These are phyloP conservation scores for Danionella dracula DNA, from an alignment of 2,797 vertebrate genomes.

Conservation along the genomic window DNA sequence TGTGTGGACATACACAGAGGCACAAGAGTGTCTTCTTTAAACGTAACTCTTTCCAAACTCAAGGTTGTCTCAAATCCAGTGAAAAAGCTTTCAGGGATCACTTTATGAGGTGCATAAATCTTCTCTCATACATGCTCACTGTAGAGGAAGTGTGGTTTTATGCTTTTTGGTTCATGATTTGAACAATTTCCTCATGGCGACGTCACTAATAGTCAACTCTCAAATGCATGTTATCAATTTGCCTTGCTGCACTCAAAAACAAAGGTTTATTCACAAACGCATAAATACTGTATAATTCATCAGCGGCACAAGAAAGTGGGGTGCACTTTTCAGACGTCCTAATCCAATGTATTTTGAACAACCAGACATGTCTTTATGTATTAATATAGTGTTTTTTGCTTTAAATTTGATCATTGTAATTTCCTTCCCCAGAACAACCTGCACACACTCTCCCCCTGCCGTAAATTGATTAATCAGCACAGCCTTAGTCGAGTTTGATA, in stretches of 20 bases:
- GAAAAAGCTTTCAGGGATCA: constrained; percentile 17
- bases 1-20: constrained; percentile 15
- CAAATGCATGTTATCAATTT: background rate
- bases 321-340: background rate
- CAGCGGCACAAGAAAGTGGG: background rate
- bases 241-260: background rate
- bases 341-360: constrained; percentile 32
- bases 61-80: background rate
- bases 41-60: background rate
- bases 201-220: background rate
- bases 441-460: background rate
- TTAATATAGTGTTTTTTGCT: constrained; percentile 43
- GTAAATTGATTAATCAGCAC: constrained; percentile 60
- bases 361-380: constrained; percentile 31
- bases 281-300: background rate
- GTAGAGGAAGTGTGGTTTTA: background rate
- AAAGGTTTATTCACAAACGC: constrained; percentile 2
- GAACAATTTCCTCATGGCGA: background rate
- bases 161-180: background rate
- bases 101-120: background rate
- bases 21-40: constrained; percentile 10
- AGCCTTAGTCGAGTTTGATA: constrained; percentile 61
- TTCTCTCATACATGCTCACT: background rate
- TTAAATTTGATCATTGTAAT: constrained; percentile 51
- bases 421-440: constrained; percentile 6